A percentile compares a stretch with the other conserved stretches of the same genome.
phyloP scores from a whole-genome alignment of 2,113 vertebrate species.

The Sinocyclocheilus maitianheensis region DNA sequence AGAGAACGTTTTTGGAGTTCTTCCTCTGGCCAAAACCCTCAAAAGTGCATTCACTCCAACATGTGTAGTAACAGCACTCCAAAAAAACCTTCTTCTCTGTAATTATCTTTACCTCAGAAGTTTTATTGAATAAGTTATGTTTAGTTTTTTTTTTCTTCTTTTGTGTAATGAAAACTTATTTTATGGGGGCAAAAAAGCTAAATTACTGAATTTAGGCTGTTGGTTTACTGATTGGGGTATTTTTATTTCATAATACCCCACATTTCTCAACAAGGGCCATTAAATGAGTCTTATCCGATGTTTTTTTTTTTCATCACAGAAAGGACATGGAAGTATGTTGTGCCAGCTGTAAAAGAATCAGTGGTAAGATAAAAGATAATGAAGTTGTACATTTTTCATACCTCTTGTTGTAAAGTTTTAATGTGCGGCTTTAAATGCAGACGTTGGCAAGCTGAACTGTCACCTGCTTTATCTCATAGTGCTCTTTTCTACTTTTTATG shows the following conservation, averaged over 20 bases:
- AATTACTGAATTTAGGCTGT: slow-evolving; percentile 69
- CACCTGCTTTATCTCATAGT: slow-evolving; percentile 96
- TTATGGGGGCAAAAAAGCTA: slow-evolving; percentile 76
- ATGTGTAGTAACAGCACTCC: slow-evolving; percentile 69
- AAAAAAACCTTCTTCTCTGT: slow-evolving; percentile 66
- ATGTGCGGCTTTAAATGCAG: slow-evolving; percentile 98
- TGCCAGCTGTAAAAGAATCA: slow-evolving; percentile 90
- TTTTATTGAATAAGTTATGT: slow-evolving; percentile 79
- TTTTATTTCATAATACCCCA: slow-evolving; percentile 75
- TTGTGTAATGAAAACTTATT: slow-evolving; percentile 78
- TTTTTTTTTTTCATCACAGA: slow-evolving; percentile 72
- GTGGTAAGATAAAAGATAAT: slow-evolving; percentile 74
- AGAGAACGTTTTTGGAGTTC: slow-evolving; percentile 34
- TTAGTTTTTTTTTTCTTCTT: slow-evolving; percentile 64
- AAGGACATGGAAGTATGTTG: slow-evolving; percentile 74
- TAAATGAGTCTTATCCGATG: slow-evolving; percentile 63
- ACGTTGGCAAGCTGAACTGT: slow-evolving; percentile 93
- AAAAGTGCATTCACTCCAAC: slow-evolving; percentile 63
- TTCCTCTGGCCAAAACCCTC: slow-evolving; percentile 61
- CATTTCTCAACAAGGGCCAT: slow-evolving; percentile 60
- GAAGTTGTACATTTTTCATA: slow-evolving; percentile 93
- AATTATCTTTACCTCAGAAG: slow-evolving; percentile 79
- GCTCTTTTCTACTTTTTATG: slow-evolving; percentile 96
- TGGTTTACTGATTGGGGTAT: slow-evolving; percentile 75
- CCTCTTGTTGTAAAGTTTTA: slow-evolving; percentile 99